A percentile compares a stretch with the other conserved stretches of the same genome.
These are phyloP conservation scores for Sycophila sp. DNA, from an alignment of 1,140 invertebrate genomes.

Conservation along the genomic window DNA sequence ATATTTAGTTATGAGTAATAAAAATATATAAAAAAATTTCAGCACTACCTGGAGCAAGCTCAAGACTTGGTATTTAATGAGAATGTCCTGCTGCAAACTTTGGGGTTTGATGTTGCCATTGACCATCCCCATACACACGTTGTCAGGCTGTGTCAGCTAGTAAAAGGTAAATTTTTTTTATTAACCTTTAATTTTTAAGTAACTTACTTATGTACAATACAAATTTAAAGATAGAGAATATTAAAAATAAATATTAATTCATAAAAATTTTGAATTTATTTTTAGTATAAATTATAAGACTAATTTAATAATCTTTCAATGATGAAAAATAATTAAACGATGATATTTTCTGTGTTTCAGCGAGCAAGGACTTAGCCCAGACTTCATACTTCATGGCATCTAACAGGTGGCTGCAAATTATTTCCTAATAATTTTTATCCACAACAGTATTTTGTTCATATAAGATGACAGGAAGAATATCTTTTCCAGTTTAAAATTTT, in stretches of 20 bases:
- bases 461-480: constrained; percentile 42
- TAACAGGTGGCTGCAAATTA: constrained; percentile 77
- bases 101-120: constrained; percentile 96
- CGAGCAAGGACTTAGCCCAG: constrained; percentile 94
- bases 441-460: constrained; percentile 46
- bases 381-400: constrained; percentile 98
- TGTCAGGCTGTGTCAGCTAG: constrained; percentile 92
- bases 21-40: no score
- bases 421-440: constrained; percentile 46
- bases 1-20: no score
- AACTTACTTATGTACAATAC: no score
- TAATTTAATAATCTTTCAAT: not conserved
- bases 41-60: constrained; percentile 80
- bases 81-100: constrained; percentile 93
- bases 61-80: constrained; percentile 96
- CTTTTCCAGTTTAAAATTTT: constrained; percentile 39
- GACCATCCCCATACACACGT: constrained; percentile 98
- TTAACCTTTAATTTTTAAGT: not conserved
- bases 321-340: not conserved
- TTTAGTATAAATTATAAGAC: not conserved
- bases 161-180: constrained; percentile 78
- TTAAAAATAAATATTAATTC: not conserved
- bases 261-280: not conserved
- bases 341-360: constrained; percentile 67
- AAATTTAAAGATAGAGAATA: not conserved